phyloP scores from a whole-genome alignment of 37 sponge, comb jelly and placozoan genomes.

The Axinella damicornis region DNA sequence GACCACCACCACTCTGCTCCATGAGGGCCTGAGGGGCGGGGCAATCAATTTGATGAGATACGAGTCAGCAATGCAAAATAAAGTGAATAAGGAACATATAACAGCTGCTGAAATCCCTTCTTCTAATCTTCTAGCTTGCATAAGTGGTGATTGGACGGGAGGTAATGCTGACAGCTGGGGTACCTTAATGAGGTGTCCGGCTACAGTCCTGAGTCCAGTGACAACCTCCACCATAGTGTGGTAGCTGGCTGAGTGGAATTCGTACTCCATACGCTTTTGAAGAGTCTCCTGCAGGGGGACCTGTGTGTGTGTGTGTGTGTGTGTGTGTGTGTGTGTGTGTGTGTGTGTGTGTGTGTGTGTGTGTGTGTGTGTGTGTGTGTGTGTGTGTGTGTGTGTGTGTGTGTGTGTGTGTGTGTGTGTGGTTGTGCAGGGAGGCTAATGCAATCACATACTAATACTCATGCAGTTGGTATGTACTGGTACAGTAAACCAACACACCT shows the following conservation, averaged over 20 bases:
- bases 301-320: not conserved
- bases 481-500: conserved; percentile 4
- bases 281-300: conserved; percentile 20
- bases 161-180: too few species aligned
- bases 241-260: conserved; percentile 80
- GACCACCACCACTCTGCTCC: not conserved
- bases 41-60: not conserved
- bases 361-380: too few species aligned
- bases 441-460: too few species aligned
- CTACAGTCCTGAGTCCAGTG: conserved; percentile 62
- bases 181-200: conserved; percentile 76
- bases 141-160: not conserved
- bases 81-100: too few species aligned
- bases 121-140: too few species aligned
- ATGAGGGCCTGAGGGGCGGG: not conserved
- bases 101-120: too few species aligned
- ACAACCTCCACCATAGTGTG: conserved; percentile 66
- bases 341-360: too few species aligned
- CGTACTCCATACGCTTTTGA: conserved; percentile 71
- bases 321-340: not conserved
- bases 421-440: too few species aligned
- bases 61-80: too few species aligned
- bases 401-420: not conserved
- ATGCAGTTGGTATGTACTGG: too few species aligned
- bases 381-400: too few species aligned